Evolutionary conservation across 1,140 invertebrate species (phyloP), one percentile per base, ranked within the genome.

Genomic region (Diachasmimorpha longicaudata): DNA sequence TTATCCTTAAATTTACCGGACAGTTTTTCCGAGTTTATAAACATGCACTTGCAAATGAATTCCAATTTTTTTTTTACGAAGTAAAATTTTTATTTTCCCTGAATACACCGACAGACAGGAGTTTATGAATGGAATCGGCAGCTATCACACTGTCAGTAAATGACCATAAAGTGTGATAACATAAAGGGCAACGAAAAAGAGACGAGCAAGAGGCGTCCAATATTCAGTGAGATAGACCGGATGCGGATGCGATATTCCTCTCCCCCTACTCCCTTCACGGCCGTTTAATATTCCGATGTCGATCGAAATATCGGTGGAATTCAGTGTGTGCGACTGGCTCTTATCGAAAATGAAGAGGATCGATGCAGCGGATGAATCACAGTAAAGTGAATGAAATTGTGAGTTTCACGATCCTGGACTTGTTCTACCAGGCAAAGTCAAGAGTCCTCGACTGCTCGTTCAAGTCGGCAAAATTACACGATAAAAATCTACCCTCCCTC

Each of bases 281-380:
- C 70, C 52, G 79, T 72, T 81, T 79, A 79, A 82, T 82, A 82
- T 82, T 82, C 79, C 77, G 77, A 78, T 78, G 79, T 79, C 72
- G 69, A 70, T 75, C 39, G 46, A 78, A 79, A 81, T 79, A 77
- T 77, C 77, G 70, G 66, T 72, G 25, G 25, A 58, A 63, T n/a
- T 31, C 11, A 10, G 31, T 4, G 63, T 21, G 13, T 19, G 31
- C 69, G 16, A n/a, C 10, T 4, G n/a, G 36, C 8, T 63, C 21
- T 14, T 10, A 25, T 19, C n/a, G 23, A 48, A 37, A 36, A 31
- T 31, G n/a, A 16, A 72, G 31, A 55, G 70, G 21, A 52, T 23
- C 21, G 42, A 63, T 63, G 8, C 19, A 31, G 5, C 19, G 58
- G 5, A 14, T 63, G 58, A 31, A 25, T 63, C 58, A 63, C n/a